These are phyloP conservation scores for Hydrophis major DNA, from an alignment of 2,797 vertebrate genomes.

Conservation along the genomic window DNA sequence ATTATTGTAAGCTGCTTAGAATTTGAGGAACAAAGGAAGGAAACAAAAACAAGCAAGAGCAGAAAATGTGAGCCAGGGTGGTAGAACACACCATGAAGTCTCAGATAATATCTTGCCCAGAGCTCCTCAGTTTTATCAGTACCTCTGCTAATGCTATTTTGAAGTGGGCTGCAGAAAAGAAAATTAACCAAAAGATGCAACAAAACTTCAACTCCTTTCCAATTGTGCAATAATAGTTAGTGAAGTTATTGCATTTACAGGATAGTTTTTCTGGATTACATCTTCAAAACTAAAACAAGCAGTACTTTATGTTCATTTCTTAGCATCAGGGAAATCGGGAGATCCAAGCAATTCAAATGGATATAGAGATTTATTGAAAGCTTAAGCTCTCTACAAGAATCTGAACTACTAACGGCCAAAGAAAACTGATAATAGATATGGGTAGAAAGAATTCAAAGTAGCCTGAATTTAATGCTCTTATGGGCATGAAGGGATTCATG, in stretches of 20 bases:
- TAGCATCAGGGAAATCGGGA: background rate
- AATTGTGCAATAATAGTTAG: background rate
- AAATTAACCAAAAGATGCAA: background rate
- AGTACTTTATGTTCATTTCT: background rate
- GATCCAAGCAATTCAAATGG: background rate
- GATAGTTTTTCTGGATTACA: background rate
- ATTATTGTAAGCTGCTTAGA: background rate
- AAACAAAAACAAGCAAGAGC: background rate
- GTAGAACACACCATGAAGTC: background rate
- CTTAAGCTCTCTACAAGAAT: background rate
- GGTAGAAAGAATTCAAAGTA: background rate
- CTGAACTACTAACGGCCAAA: background rate
- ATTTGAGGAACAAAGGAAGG: background rate
- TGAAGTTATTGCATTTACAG: slow-evolving; percentile 44
- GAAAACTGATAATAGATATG: background rate
- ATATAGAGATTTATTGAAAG: background rate
- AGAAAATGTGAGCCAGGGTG: background rate
- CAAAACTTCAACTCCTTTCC: slow-evolving; percentile 3
- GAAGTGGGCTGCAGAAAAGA: background rate
- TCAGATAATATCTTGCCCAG: background rate
- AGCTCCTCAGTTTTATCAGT: background rate
- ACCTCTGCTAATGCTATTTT: background rate
- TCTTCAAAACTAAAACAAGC: background rate
- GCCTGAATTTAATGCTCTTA: background rate
- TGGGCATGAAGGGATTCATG: background rate